phyloP scores from a whole-genome alignment of 1,140 invertebrate genomes.

The Macrosteles quadrilineatus region DNA sequence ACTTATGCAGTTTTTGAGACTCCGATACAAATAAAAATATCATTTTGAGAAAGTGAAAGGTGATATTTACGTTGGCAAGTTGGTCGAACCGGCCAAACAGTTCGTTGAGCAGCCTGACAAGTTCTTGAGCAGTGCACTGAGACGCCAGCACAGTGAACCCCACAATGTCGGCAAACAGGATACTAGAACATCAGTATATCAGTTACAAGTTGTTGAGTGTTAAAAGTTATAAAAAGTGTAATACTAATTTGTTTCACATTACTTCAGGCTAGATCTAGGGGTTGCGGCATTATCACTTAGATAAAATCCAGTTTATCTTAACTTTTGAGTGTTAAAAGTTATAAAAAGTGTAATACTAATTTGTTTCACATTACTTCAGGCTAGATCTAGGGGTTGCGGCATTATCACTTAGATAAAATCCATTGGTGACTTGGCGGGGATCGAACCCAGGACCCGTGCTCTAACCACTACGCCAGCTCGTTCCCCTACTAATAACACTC shows the following conservation, averaged over 20 bases:
- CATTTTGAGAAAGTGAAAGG: no score
- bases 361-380: no score
- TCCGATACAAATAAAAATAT: no score
- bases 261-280: no score
- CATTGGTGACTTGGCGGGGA: no score
- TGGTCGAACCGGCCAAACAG: constrained; percentile 94
- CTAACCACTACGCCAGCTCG: no score
- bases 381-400: no score
- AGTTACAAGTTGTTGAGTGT: constrained; percentile 18
- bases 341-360: neutral
- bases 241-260: neutral
- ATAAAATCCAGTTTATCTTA: neutral
- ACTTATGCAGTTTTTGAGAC: no score
- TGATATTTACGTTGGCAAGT: constrained; percentile 75
- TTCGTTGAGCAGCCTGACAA: constrained; percentile 86
- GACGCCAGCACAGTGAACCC: constrained; percentile 93
- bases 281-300: no score
- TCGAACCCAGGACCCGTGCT: no score
- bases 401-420: no score
- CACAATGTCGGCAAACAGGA: constrained; percentile 94
- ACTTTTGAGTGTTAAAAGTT: neutral
- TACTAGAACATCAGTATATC: constrained; percentile 60
- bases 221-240: neutral
- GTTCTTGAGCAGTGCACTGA: constrained; percentile 73
- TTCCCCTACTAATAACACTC: no score